These are phyloP conservation scores for Willisornis vidua DNA, from an alignment of 2,113 vertebrate genomes.

Conservation along the genomic window DNA sequence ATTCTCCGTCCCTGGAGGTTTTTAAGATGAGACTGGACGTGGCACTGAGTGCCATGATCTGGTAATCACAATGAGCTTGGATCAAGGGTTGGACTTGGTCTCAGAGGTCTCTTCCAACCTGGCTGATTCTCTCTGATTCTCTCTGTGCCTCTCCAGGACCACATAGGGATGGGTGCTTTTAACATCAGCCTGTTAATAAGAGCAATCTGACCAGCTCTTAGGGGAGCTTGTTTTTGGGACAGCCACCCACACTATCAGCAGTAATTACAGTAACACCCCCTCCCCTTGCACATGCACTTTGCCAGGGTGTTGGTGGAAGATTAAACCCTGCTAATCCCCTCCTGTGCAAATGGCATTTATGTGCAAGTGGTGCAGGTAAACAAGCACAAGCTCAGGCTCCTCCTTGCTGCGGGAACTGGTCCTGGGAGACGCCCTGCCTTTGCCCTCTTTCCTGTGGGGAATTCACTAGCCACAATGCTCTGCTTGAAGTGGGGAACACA, in stretches of 20 bases:
- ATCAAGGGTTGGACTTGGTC: too few relatives aligned
- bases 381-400: neutral
- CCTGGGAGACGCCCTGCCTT: neutral
- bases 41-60: too few relatives aligned
- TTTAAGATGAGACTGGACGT: too few relatives aligned
- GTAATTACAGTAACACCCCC: neutral
- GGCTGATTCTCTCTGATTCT: too few relatives aligned
- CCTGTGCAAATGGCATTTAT: neutral
- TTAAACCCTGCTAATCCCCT: neutral
- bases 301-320: neutral
- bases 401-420: neutral
- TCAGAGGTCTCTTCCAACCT: too few relatives aligned
- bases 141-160: neutral
- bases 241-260: neutral
- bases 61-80: too few relatives aligned
- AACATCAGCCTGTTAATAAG: neutral
- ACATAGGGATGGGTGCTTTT: fast-evolving
- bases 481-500: neutral
- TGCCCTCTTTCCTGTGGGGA: constrained; percentile 13
- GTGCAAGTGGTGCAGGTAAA: neutral
- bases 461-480: neutral
- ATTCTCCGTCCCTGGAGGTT: too few relatives aligned
- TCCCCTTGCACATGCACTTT: neutral
- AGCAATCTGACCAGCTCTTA: neutral
- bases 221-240: neutral